Evolutionary conservation across 2,113 vertebrate genomes (phyloP), one percentile per base, ranked within the genome.

Genomic region (Pseudorectes ferrugineus): DNA sequence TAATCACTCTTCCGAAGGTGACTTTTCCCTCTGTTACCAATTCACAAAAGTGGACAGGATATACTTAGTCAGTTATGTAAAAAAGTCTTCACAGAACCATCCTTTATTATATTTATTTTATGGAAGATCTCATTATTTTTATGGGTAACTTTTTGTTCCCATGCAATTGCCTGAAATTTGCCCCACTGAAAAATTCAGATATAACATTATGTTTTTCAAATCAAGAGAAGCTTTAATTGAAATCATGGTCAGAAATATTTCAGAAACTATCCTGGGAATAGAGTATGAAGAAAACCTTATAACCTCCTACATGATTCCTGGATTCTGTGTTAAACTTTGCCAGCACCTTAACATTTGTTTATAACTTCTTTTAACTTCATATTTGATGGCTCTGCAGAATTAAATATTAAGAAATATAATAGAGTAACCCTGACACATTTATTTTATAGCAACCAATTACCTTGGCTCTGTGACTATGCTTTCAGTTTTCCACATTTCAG

Each of bases 1-100:
- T 95, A 92, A 93, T 95, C 80, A 88, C 35, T 94, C 71, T 83
- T 89, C 38, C 8, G 3, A 94, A 95, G 85, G 86, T 96, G 90
- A 94, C 74, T 89, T 96, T 83, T 95, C 91, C 33, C n/a, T 75
- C 23, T 31, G 43, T 83, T 81, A 55, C 33, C n/a, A 85, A 31
- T 80, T 74, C 10, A 6, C 42, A 65, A 16, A 87, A 85, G 1
- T 51, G 59, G 58, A 74, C 26, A 48, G 58, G 12, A 65, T 77
- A 77, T 72, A 88, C 24, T 40, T 63, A 55, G 11, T 43, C 11
- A 42, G 78, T 92, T 82, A 55, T 52, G 17, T 52, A 52, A 71
- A 67, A 58, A 62, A 48, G 7, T 23, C 66, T 63, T 87, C 42
- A 63, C 3, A 67, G 48, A 72, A 67, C 1, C 12, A 25, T 55